phyloP scores from a whole-genome alignment of 1,140 invertebrate species.

The Hyles vespertilio region DNA sequence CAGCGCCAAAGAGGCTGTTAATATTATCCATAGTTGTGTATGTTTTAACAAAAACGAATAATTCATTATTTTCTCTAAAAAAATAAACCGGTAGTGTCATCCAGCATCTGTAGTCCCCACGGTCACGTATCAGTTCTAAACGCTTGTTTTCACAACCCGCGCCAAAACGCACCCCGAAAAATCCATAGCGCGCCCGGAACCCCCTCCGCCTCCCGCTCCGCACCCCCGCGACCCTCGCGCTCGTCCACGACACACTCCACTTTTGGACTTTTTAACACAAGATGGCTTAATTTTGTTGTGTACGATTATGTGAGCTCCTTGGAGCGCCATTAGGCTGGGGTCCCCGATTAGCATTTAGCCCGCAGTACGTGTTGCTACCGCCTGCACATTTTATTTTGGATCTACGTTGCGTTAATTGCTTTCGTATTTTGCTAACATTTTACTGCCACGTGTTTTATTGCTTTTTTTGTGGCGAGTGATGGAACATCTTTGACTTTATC shows the following conservation, averaged over 20 bases:
- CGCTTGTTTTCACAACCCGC: slow-evolving; percentile 38
- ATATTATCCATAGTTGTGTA: too few species aligned
- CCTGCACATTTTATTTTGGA: too few species aligned
- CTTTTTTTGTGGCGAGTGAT: too few species aligned
- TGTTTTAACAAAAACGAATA: slow-evolving; percentile 16
- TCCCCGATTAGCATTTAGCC: slow-evolving; percentile 17
- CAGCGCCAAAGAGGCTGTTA: too few species aligned
- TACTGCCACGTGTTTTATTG: too few species aligned
- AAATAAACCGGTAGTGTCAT: neutral
- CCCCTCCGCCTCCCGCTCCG: slow-evolving; percentile 13
- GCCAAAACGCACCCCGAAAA: slow-evolving; percentile 45
- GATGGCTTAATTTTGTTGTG: slow-evolving; percentile 60
- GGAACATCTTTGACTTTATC: too few species aligned
- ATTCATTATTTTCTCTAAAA: slow-evolving; percentile 3
- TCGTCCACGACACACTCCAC: slow-evolving; percentile 24
- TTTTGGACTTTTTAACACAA: slow-evolving; percentile 63
- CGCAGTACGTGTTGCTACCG: slow-evolving; percentile 6
- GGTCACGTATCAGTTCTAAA: slow-evolving; percentile 12
- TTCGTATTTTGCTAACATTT: too few species aligned
- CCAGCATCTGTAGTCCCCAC: neutral
- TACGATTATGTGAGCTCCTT: slow-evolving; percentile 48
- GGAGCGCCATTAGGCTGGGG: slow-evolving; percentile 44
- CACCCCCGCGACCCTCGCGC: slow-evolving; percentile 17
- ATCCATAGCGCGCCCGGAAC: slow-evolving; percentile 4
- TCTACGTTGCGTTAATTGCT: too few species aligned